Conservation (phyloP, 2,113 vertebrate genomes). For the Arizona elegans region DNA sequence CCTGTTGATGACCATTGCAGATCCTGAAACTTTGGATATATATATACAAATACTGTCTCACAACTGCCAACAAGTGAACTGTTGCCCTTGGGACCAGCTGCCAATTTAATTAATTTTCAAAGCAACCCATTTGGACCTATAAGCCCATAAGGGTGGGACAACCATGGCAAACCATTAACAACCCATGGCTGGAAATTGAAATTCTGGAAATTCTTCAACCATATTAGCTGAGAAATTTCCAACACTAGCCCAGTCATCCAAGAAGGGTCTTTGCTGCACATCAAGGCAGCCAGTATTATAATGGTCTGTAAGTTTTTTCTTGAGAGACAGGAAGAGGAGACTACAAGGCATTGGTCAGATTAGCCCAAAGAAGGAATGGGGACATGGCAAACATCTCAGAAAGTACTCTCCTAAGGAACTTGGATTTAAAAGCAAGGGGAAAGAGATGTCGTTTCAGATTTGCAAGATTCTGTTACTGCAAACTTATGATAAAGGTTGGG, state of each 20-base stretch:
- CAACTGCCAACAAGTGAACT: neutral
- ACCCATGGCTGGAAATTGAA: neutral
- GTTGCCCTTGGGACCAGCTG: neutral
- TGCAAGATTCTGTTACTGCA: neutral
- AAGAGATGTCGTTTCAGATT: neutral
- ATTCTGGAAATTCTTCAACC: neutral
- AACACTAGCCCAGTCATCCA: neutral
- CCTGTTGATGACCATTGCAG: no score
- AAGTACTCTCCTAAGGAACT: neutral
- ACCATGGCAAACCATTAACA: neutral
- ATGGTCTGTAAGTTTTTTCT: neutral
- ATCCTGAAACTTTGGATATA: no score
- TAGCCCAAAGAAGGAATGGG: neutral
- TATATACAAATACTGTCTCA: no score
- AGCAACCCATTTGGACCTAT: neutral
- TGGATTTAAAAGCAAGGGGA: neutral
- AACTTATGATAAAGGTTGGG: neutral
- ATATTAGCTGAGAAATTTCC: neutral
- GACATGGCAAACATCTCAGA: neutral
- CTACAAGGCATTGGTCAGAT: neutral
- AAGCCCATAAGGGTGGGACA: neutral
- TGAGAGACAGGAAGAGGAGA: neutral
- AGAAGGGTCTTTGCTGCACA: neutral
- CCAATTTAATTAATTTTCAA: neutral
- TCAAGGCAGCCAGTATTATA: neutral